These are phyloP conservation scores for Diarsia rubi DNA, from an alignment of 2,888 invertebrate genomes.

Conservation along the genomic window DNA sequence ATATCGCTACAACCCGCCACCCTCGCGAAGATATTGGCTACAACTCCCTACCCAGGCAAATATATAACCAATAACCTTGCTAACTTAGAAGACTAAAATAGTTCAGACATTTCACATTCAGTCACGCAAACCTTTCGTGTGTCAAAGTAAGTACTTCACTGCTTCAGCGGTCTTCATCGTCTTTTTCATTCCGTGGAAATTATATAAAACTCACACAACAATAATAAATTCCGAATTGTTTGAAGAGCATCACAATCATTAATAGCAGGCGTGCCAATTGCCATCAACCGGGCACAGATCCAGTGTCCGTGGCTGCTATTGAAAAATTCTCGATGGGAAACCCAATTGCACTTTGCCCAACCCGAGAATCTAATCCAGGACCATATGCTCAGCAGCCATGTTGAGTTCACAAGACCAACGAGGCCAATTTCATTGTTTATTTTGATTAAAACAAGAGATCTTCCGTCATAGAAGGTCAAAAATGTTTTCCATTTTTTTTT, in stretches of 20 bases:
- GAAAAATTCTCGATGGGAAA: too few species aligned
- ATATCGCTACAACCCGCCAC: conserved; percentile 45
- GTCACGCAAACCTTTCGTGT: conserved; percentile 29
- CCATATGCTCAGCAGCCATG: too few species aligned
- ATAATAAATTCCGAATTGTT: neutral
- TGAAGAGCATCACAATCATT: neutral
- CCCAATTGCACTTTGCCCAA: too few species aligned
- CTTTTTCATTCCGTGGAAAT: neutral
- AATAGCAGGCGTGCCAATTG: too few species aligned
- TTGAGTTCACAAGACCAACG: too few species aligned
- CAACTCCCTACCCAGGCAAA: conserved; percentile 21
- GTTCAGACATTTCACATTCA: conserved; percentile 16
- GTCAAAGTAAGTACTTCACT: neutral
- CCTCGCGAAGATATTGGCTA: conserved; percentile 39
- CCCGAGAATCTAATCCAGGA: too few species aligned
- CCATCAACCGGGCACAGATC: too few species aligned
- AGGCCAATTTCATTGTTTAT: conserved; percentile 9
- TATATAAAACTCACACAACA: neutral
- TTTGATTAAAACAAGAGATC: conserved; percentile 3
- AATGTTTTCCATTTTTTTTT: too few species aligned
- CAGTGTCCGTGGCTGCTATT: too few species aligned
- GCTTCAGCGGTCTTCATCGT: neutral
- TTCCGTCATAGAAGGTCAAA: conserved; percentile 17
- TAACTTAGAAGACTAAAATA: conserved; percentile 6
- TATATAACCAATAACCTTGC: conserved; percentile 50